Base-by-base conservation (phyloP, 2,888 invertebrate species). In the Serrognathus titanus region DNA sequence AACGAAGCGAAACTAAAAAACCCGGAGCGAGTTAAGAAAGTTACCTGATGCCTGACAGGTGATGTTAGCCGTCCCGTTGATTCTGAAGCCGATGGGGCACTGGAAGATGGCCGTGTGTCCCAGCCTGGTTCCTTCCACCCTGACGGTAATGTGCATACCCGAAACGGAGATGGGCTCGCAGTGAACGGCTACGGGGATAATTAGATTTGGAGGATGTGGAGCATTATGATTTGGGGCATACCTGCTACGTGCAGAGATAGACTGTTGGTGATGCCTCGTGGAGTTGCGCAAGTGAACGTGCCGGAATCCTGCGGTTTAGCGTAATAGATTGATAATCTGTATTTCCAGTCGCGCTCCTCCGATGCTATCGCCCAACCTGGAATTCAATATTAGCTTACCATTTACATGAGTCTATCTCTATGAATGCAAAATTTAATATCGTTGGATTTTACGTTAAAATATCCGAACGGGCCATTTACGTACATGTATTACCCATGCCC, bases 251-350 rank as follows among this genome's bases (percentile, higher is more conserved):
- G 84, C 66, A 91, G 81, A 59, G 81, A 78, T 65, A 90, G 81
- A 52, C 88, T 88, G 77, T 91, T 89, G 51, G 90, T 90, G 64
- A 89, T 84, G 38, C 92, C 92, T 53, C 85, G 82, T 4, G 92
- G 90, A 0, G 92, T 87, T 4, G 92, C 87, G 76, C 93, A 94
- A 0, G 92, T 92, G 75, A 89, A 93, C 60, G 87, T 86, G 53
- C 92, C 93, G 37, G 90, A 88, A 78, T 93, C 92, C 53, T 89
- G 87, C n/a, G 84, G 82, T 67, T 91, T 89, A 68, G 90, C 88
- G 75, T 91, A 90, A 77, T 85, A 88, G 71, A 94, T 85, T 65
- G 88, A 89, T 63, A 94, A 80, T 5, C 92, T 83, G 78, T 90
- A 93, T 71, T 91, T 89, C 75, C 89, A 87, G 62, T 91, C 88